Conservation (phyloP, 2,113 vertebrate genomes). For the Laticauda laticaudata region DNA sequence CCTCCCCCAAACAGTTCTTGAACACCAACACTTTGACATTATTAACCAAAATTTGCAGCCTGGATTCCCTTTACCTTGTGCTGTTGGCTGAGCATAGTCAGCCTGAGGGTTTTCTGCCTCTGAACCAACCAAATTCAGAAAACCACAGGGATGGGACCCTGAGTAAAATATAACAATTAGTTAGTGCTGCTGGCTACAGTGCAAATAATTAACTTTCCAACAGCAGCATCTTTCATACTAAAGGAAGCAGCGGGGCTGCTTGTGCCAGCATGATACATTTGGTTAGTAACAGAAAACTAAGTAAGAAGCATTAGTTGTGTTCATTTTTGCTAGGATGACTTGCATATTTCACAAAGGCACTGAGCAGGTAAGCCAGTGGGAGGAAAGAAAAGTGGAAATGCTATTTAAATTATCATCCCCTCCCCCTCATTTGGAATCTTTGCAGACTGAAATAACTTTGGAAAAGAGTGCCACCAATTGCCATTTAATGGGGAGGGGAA, state of each 20-base stretch:
- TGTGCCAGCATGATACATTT: neutral
- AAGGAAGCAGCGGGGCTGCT: neutral
- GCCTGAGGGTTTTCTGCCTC: neutral
- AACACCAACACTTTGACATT: neutral
- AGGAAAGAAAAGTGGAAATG: neutral
- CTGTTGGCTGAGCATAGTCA: neutral
- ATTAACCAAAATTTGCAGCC: too few relatives aligned
- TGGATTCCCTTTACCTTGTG: neutral
- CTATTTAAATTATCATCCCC: too few relatives aligned
- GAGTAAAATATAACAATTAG: neutral
- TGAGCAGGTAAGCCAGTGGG: neutral
- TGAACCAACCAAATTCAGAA: neutral
- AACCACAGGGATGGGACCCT: neutral
- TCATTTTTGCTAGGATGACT: neutral
- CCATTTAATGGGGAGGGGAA: neutral
- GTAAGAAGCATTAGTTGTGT: neutral
- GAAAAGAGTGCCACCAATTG: neutral
- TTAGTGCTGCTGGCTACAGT: neutral
- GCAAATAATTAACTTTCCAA: slow-evolving; percentile 26
- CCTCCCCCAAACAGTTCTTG: too few relatives aligned
- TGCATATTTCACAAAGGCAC: neutral
- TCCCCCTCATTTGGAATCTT: neutral
- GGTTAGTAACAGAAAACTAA: neutral
- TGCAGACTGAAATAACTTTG: neutral
- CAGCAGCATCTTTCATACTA: neutral